phyloP scores from a whole-genome alignment of 1,140 invertebrate species.

The Atta cephalotes region DNA sequence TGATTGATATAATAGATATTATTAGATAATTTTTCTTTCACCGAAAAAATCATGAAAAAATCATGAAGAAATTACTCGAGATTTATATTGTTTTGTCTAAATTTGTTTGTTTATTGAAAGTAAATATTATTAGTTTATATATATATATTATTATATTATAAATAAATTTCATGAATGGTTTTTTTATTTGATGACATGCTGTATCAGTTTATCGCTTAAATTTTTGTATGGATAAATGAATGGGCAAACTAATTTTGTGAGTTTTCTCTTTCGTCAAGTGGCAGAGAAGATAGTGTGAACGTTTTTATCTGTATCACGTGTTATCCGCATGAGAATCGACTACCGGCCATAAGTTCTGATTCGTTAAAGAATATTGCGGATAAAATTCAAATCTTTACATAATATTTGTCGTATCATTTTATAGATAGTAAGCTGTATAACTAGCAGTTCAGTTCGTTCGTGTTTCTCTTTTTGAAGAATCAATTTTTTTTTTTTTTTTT shows the following conservation, averaged over 20 bases:
- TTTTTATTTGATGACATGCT: background rate
- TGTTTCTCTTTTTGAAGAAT: background rate
- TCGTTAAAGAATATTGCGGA: background rate
- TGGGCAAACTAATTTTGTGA: background rate
- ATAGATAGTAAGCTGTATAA: background rate
- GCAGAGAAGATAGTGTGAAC: background rate
- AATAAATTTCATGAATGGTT: too few relatives aligned
- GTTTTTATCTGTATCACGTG: slow-evolving; percentile 43
- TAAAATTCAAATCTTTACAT: background rate
- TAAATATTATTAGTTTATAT: too few relatives aligned
- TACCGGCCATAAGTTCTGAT: background rate
- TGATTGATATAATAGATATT: background rate
- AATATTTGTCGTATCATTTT: background rate
- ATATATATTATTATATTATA: too few relatives aligned
- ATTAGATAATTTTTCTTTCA: too few relatives aligned
- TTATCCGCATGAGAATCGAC: background rate
- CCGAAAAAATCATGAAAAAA: background rate
- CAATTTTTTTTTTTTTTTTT: background rate
- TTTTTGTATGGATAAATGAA: background rate
- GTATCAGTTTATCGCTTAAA: background rate
- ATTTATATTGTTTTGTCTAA: background rate
- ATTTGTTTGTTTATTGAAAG: background rate
- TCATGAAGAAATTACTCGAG: background rate
- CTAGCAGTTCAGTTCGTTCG: background rate
- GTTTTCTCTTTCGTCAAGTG: background rate